Evolutionary conservation across 2,797 vertebrate genomes (phyloP).

Genomic region (Morus bassanus): DNA sequence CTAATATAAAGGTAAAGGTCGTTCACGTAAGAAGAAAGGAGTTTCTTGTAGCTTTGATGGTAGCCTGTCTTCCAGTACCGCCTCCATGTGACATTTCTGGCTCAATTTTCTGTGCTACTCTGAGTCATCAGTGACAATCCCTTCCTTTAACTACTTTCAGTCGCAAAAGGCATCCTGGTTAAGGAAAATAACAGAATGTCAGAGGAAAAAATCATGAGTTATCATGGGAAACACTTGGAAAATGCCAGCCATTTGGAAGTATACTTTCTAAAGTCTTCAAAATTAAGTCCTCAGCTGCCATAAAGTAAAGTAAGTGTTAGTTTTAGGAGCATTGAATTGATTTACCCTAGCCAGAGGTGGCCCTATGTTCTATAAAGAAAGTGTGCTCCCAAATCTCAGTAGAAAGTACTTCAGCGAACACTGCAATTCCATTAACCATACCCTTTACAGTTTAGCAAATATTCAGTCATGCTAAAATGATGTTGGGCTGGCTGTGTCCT

Average conservation of each 20-base stretch:
- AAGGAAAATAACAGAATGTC: neutral
- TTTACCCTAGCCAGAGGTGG: neutral
- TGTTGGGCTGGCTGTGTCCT: neutral
- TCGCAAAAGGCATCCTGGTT: neutral
- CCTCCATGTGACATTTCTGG: neutral
- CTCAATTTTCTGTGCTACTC: neutral
- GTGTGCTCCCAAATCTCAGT: neutral
- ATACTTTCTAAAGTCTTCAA: neutral
- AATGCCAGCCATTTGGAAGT: neutral
- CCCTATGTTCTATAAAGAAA: neutral
- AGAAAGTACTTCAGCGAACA: neutral
- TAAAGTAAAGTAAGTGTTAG: neutral
- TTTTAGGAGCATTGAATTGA: neutral
- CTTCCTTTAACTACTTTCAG: neutral
- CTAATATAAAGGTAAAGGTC: neutral
- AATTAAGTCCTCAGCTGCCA: neutral
- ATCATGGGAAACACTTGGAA: neutral
- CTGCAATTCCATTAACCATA: neutral
- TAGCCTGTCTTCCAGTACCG: neutral
- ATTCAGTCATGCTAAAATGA: neutral
- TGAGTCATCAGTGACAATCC: neutral
- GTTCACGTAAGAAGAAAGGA: neutral
- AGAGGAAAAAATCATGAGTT: neutral
- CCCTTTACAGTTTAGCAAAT: neutral
- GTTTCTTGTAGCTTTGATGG: neutral